These are phyloP conservation scores for Capitulum mitella DNA, from an alignment of 2,888 invertebrate genomes.

Conservation along the genomic window DNA sequence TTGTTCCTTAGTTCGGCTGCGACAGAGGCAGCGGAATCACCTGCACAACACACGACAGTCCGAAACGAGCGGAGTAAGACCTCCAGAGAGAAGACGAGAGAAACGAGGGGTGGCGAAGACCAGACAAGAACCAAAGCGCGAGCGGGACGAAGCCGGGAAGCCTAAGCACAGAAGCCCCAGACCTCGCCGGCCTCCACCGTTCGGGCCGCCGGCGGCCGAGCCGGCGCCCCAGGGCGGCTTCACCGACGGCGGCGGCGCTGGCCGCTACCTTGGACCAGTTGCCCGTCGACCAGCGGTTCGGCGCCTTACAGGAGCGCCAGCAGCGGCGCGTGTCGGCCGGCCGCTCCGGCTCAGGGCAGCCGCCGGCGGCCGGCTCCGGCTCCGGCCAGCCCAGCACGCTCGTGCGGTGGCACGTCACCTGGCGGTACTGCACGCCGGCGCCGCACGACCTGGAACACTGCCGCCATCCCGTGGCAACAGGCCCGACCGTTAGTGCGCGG, in stretches of 20 bases:
- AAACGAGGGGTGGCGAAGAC: no score
- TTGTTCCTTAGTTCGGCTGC: no score
- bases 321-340: constrained; percentile 45
- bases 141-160: no score
- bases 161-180: no score
- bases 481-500: background rate
- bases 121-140: no score
- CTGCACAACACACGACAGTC: no score
- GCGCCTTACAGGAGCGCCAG: constrained; percentile 49
- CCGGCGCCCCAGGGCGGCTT: background rate
- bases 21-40: no score
- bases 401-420: constrained; percentile 55
- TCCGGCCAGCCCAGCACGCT: constrained; percentile 50
- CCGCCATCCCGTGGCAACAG: constrained; percentile 32
- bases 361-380: constrained; percentile 44
- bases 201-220: background rate
- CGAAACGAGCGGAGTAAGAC: no score
- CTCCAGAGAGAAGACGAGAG: no score
- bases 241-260: background rate
- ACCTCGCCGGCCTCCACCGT: no score
- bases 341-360: constrained; percentile 48
- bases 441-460: constrained; percentile 58
- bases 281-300: constrained; percentile 50
- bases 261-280: constrained; percentile 25
- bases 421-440: constrained; percentile 52